These are phyloP conservation scores for Paguma larvata DNA, from an alignment of 2,797 vertebrate genomes.

Conservation along the genomic window DNA sequence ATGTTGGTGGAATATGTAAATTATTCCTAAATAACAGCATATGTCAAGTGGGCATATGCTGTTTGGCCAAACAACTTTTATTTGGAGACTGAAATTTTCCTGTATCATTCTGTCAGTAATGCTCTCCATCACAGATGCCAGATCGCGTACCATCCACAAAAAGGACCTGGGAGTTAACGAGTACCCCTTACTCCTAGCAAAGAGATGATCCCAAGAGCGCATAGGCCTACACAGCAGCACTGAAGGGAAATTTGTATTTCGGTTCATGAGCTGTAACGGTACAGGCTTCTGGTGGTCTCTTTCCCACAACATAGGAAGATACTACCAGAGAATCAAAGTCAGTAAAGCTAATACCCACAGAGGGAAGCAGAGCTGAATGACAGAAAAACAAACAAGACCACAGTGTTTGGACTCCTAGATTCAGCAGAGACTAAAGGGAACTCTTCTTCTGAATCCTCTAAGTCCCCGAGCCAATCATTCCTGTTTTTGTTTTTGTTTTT, in stretches of 20 bases:
- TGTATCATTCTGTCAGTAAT: background rate
- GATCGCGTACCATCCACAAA: background rate
- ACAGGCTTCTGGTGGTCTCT: background rate
- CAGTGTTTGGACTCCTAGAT: background rate
- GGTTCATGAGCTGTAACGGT: background rate
- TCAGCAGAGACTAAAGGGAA: background rate
- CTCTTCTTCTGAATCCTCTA: background rate
- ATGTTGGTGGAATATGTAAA: background rate
- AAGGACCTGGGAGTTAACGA: background rate
- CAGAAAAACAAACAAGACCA: background rate
- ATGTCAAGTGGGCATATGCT: background rate
- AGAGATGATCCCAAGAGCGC: background rate
- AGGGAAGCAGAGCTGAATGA: background rate
- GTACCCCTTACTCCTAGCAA: background rate
- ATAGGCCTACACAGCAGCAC: background rate
- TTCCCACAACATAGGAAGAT: background rate
- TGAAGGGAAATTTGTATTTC: background rate
- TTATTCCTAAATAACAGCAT: background rate
- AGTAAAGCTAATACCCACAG: background rate
- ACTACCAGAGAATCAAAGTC: background rate
- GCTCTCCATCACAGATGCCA: background rate
- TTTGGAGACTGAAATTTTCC: background rate
- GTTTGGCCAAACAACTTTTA: background rate
- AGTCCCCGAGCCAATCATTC: background rate
- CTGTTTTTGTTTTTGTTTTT: background rate